Conservation (phyloP, 2,888 invertebrate genomes). For the Frankliniella intonsa region DNA sequence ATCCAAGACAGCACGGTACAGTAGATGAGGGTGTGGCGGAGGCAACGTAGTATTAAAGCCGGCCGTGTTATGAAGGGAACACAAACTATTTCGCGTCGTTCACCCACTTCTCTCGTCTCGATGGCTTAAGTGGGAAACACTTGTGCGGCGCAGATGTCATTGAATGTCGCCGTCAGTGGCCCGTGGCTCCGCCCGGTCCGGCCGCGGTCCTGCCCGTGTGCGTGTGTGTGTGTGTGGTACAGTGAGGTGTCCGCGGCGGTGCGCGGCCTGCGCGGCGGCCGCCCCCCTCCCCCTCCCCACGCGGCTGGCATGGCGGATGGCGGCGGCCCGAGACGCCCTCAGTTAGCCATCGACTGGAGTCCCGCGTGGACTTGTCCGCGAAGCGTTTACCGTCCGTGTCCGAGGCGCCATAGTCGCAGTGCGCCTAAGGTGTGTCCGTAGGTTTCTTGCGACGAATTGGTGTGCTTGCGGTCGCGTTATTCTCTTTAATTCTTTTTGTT, state of each 20-base stretch:
- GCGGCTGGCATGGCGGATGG: neutral
- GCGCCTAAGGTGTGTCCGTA: neutral
- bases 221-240: neutral
- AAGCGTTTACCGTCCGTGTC: neutral
- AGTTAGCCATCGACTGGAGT: conserved; percentile 26
- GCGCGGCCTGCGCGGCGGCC: neutral
- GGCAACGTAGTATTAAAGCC: too few species aligned
- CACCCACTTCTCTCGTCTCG: neutral
- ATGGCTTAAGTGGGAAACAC: neutral
- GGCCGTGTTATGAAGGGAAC: too few species aligned
- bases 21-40: too few species aligned
- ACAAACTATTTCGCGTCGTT: too few species aligned
- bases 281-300: neutral
- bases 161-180: neutral
- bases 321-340: neutral
- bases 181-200: neutral
- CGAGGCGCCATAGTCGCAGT: neutral
- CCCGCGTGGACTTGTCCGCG: neutral
- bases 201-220: neutral
- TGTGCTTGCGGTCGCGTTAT: too few species aligned
- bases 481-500: too few species aligned
- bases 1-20: too few species aligned
- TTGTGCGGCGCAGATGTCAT: too few species aligned
- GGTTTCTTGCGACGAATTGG: too few species aligned
- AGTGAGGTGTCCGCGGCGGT: neutral